Evolutionary conservation across 2,113 vertebrate genomes (phyloP), one percentile per base, ranked within the genome.

Genomic region (Erythrocebus patas): DNA sequence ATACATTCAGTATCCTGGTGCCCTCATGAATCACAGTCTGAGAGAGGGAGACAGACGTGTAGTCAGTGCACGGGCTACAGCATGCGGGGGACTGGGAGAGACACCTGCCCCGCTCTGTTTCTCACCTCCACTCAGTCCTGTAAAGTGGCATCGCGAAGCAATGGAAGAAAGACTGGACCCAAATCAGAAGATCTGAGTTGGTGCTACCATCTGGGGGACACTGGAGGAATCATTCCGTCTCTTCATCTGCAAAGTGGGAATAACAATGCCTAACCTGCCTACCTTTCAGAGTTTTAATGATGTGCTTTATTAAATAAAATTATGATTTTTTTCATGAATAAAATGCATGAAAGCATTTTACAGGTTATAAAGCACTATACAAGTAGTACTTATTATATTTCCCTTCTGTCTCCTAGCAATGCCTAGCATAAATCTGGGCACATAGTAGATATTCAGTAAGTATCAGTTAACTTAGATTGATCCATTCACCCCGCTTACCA

Each of bases 11-110:
- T 40, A 45, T 4, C 43, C 40, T 14, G 8, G 2, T 6, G 40
- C 75, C 68, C 4, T 86, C 79, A 2, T n/a, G 75, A 86, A 45
- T 52, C 12, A 8, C 17, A 6, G 8, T 32, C 61, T 59, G 5
- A 68, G 55, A 38, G 43, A 16, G 5, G 35, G 27, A 64, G 8
- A 52, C 45, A 38, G 38, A 7, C 6, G 0, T 1, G 12, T 25
- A 11, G 13, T 30, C 61, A 14, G 18, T 11, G 16, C 59, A 6
- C 0, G 9, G 23, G 35, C 38, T 10, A 27, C 13, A 43, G 25
- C 4, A 6, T 52, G n/a, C 11, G 0, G 23, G 45, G 23, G 23
- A 14, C 25, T 0, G 4, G 3, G 13, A 52, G 4, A 40, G 57
- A 64, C 30, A 35, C 10, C 45, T 50, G 27, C 6, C 17, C 17